A percentile compares a stretch with the other conserved stretches of the same genome.
These are phyloP conservation scores for Hirudinaria manillensis DNA, from an alignment of 2,888 invertebrate species.

Conservation along the genomic window DNA sequence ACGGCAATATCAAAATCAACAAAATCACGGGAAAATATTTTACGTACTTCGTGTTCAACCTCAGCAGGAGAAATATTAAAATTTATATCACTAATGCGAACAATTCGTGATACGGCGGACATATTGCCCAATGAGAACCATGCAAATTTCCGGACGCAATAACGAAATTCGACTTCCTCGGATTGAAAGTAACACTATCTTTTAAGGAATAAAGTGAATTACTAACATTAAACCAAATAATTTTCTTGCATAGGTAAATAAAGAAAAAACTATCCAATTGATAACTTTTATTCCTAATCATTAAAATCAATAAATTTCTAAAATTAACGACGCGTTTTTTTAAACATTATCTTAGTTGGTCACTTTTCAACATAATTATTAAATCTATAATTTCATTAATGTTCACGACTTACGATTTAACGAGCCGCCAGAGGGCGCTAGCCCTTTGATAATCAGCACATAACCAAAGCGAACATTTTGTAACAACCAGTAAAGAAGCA, in stretches of 20 bases:
- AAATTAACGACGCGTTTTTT: not conserved
- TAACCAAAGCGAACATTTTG: too few relatives aligned
- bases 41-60: not conserved
- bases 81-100: conserved; percentile 21
- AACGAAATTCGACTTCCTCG: not conserved
- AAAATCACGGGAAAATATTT: conserved; percentile 11
- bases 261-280: not conserved
- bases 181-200: not conserved
- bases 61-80: conserved; percentile 3
- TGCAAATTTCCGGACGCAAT: not conserved
- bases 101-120: conserved; percentile 4
- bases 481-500: too few relatives aligned
- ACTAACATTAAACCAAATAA: too few relatives aligned
- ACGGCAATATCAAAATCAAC: not conserved
- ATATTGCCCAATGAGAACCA: not conserved
- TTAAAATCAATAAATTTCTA: not conserved
- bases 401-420: too few relatives aligned
- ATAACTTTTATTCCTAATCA: not conserved
- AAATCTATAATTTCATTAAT: too few relatives aligned
- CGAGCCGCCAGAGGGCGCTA: too few relatives aligned
- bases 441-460: too few relatives aligned
- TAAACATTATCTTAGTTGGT: too few relatives aligned
- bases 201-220: too few relatives aligned
- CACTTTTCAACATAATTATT: too few relatives aligned
- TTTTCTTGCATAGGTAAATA: too few relatives aligned